phyloP scores from a whole-genome alignment of 2,797 vertebrate species.

The Ctenosaura bakeri region DNA sequence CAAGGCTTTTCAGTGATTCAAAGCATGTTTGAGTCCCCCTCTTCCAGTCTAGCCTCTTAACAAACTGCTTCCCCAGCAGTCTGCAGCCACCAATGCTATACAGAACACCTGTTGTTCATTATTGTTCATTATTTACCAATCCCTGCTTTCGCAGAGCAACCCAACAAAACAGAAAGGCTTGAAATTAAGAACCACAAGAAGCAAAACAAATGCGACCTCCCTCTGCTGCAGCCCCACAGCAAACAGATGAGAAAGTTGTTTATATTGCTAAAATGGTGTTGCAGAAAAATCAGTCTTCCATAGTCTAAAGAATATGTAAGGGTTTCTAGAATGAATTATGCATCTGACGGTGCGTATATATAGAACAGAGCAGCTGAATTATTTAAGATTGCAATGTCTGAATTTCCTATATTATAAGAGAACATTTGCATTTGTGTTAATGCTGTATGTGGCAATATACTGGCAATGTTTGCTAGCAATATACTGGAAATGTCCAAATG shows the following conservation, averaged over 20 bases:
- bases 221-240: neutral
- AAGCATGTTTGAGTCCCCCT: neutral
- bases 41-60: neutral
- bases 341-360: conserved; percentile 29
- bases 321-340: conserved; percentile 29
- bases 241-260: neutral
- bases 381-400: conserved; percentile 23
- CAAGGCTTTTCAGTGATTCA: neutral
- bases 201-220: neutral
- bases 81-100: neutral
- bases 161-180: neutral
- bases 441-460: too few relatives aligned
- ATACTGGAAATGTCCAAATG: neutral
- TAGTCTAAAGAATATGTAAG: conserved; percentile 10
- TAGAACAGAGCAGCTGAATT: conserved; percentile 7
- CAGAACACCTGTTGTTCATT: neutral
- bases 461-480: neutral
- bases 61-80: neutral
- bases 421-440: neutral
- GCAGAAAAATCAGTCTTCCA: neutral
- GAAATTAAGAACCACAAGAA: neutral
- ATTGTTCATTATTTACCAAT: neutral
- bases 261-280: neutral
- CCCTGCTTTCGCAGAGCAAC: neutral
- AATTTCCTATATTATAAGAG: neutral